Evolutionary conservation across 2,113 vertebrate genomes (phyloP).

Genomic region (Ochotona princeps): DNA sequence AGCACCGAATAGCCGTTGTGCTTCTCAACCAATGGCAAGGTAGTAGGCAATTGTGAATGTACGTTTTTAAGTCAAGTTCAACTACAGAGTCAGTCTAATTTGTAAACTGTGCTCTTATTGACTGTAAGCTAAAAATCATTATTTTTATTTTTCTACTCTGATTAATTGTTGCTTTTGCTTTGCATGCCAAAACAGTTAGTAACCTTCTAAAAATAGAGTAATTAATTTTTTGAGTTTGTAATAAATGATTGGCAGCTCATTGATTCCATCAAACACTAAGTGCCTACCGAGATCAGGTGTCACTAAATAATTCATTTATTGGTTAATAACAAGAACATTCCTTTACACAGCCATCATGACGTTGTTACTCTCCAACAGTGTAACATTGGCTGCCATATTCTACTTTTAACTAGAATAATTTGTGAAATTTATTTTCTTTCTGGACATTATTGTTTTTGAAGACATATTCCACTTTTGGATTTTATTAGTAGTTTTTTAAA

Average conservation of each 20-base stretch:
- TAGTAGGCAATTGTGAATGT: constrained; percentile 74
- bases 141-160: constrained; percentile 32
- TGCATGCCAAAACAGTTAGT: constrained; percentile 33
- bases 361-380: too few species aligned
- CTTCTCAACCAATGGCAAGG: constrained; percentile 89
- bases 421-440: background rate
- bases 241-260: constrained; percentile 29
- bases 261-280: constrained; percentile 10
- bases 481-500: background rate
- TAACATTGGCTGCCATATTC: background rate
- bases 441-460: background rate
- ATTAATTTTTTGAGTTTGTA: constrained; percentile 4
- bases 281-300: background rate
- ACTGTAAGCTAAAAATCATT: constrained; percentile 34
- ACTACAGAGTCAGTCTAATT: background rate
- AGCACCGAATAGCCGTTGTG: constrained; percentile 91
- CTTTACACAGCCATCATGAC: background rate
- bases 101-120: constrained; percentile 36
- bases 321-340: background rate
- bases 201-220: background rate
- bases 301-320: background rate
- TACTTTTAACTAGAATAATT: background rate
- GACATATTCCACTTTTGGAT: background rate
- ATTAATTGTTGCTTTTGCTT: constrained; percentile 28
- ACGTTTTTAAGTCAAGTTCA: background rate